Base-by-base conservation (phyloP, 2,113 vertebrate species). In the Ursus arctos region DNA sequence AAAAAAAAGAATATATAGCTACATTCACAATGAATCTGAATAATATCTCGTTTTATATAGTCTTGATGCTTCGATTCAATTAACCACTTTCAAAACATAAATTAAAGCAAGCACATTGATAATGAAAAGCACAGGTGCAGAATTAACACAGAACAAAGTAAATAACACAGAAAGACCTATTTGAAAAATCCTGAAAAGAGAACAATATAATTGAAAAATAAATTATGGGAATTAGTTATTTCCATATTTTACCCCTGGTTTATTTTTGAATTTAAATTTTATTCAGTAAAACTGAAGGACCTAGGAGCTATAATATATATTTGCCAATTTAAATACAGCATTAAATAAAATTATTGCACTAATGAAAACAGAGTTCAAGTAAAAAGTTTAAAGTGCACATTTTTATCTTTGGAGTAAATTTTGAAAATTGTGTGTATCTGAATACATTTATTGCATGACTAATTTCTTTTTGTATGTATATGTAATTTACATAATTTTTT, bases 11-110 rank as follows among this genome's bases (percentile, higher is more conserved):
- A 57, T 0, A 94, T 88, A 53, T 69, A 31, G 69, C 91, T 98
- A 77, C 1, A 72, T n/a, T 97, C 33, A 92, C 87, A 85, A 94
- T 97, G 4, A 98, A 72, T 97, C 93, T 88, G 1, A 98, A 98
- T 97, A 65, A 71, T 6, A 47, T 95, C 96, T 15, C 9, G 97
- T 80, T 95, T 53, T 97, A 87, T 9, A 63, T 83, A 94, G 91
- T 72, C 0, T 0, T 77, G 91, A 97, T 88, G 36, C 21, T 9
- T 89, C 88, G 71, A 63, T 97, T 87, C 94, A 97, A 97, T 97
- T 94, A 77, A 1, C 0, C 8, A 88, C 96, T 95, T 98, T 69
- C 33, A 97, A 87, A 65, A 87, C 0, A 80, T 94, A 98, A 96
- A 91, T 91, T 95, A 79, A 36, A 57, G 15, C 49, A 97, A 96